Evolutionary conservation across 2,888 invertebrate species (phyloP).

Genomic region (Phyto melanocephala): DNA sequence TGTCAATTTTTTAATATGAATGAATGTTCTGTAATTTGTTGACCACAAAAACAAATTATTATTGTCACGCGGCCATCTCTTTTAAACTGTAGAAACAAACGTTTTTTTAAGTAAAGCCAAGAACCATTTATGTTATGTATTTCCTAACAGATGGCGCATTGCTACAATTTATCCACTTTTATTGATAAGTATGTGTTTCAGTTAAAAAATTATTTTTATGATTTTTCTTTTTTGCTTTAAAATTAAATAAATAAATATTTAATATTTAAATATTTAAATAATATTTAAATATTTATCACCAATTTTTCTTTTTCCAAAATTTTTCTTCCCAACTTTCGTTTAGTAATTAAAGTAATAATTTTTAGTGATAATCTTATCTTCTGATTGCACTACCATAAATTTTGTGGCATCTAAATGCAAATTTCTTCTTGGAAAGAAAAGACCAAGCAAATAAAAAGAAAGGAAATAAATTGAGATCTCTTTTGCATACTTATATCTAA

Average conservation of each 20-base stretch:
- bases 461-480: conserved; percentile 4
- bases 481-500: conserved; percentile 24
- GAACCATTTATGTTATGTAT: no score
- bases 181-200: no score
- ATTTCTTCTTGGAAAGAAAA: background rate
- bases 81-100: background rate
- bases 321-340: background rate
- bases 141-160: background rate
- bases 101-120: background rate
- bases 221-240: background rate
- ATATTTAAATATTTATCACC: background rate
- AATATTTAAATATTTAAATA: no score
- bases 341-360: conserved; percentile 55
- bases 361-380: conserved; percentile 61
- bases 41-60: no score
- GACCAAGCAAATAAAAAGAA: background rate
- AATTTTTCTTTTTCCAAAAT: background rate
- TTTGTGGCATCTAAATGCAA: conserved; percentile 35
- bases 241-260: no score
- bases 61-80: background rate
- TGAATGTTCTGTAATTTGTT: no score
- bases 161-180: no score
- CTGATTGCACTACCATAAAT: conserved; percentile 50
- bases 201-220: background rate
- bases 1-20: no score